phyloP scores from a whole-genome alignment of 2,888 invertebrate species.

The Stomorhina lunata region DNA sequence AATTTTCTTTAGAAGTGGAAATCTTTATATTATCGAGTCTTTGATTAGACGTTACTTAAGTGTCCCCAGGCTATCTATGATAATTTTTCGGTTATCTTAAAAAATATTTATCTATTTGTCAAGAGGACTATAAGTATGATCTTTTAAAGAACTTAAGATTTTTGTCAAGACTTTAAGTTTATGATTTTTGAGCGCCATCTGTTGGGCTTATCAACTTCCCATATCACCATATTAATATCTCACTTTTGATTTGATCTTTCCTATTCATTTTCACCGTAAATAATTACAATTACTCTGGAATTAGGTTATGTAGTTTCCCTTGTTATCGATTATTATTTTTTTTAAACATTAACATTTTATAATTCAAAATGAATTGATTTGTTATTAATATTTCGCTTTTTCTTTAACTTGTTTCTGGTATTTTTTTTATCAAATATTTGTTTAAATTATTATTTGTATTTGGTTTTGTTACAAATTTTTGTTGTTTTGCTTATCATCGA shows the following conservation, averaged over 20 bases:
- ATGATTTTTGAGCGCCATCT: too few relatives aligned
- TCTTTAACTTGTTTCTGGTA: constrained; percentile 9
- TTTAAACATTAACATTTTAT: constrained; percentile 57
- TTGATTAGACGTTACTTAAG: too few relatives aligned
- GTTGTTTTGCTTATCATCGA: constrained; percentile 58
- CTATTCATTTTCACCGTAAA: background rate
- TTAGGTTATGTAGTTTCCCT: constrained; percentile 21
- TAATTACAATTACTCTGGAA: constrained; percentile 17
- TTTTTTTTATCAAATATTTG: constrained; percentile 59
- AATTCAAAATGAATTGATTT: constrained; percentile 52
- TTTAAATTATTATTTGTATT: constrained; percentile 65
- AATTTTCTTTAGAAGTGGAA: too few relatives aligned
- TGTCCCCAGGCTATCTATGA: too few relatives aligned
- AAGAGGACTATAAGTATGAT: too few relatives aligned
- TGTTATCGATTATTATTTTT: constrained; percentile 51
- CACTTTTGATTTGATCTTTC: background rate
- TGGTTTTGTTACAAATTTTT: constrained; percentile 28
- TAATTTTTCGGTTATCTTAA: too few relatives aligned
- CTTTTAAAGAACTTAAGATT: too few relatives aligned
- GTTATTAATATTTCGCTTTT: background rate
- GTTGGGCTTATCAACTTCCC: too few relatives aligned
- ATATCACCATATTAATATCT: too few relatives aligned
- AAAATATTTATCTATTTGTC: too few relatives aligned
- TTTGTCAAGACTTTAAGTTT: too few relatives aligned
- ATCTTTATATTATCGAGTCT: too few relatives aligned